These are phyloP conservation scores for Ectemnius continuus DNA, from an alignment of 2,888 invertebrate species.

Conservation along the genomic window DNA sequence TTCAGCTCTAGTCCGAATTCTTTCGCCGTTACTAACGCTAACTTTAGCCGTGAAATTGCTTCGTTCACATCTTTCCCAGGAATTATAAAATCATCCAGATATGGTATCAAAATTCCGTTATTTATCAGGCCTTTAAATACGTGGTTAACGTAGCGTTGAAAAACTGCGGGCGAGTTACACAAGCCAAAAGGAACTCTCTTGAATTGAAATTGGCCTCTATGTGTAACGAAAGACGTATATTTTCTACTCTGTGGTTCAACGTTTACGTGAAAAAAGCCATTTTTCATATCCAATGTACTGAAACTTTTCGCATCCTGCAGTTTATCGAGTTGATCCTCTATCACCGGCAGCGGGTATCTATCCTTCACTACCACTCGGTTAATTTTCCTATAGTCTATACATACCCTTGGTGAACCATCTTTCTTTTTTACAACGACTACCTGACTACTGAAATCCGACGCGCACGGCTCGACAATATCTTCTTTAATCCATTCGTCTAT, in stretches of 20 bases:
- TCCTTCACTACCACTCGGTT: conserved; percentile 12
- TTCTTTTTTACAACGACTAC: neutral
- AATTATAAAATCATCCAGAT: conserved; percentile 8
- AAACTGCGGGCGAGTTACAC: conserved; percentile 13
- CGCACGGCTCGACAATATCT: conserved; percentile 24
- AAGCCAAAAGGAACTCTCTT: conserved; percentile 11
- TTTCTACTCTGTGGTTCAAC: neutral
- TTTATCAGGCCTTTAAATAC: conserved; percentile 6
- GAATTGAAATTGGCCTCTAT: conserved; percentile 16
- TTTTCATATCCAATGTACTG: conserved; percentile 13
- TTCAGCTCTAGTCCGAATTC: conserved; percentile 19
- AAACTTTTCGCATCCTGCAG: neutral
- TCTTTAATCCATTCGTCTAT: conserved; percentile 26
- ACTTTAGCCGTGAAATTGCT: neutral
- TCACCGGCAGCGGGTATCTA: conserved; percentile 12
- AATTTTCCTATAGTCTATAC: neutral
- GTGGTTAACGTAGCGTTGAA: conserved; percentile 12
- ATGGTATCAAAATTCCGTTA: neutral
- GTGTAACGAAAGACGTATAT: conserved; percentile 31
- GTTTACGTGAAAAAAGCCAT: conserved; percentile 19
- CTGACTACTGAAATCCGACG: conserved; percentile 19
- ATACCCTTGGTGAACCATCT: neutral
- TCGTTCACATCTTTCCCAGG: neutral
- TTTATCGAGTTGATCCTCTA: conserved; percentile 13
- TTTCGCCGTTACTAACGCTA: neutral